These are phyloP conservation scores for Scolopax bukidnonensis DNA, from an alignment of 2,797 vertebrate genomes.

Conservation along the genomic window DNA sequence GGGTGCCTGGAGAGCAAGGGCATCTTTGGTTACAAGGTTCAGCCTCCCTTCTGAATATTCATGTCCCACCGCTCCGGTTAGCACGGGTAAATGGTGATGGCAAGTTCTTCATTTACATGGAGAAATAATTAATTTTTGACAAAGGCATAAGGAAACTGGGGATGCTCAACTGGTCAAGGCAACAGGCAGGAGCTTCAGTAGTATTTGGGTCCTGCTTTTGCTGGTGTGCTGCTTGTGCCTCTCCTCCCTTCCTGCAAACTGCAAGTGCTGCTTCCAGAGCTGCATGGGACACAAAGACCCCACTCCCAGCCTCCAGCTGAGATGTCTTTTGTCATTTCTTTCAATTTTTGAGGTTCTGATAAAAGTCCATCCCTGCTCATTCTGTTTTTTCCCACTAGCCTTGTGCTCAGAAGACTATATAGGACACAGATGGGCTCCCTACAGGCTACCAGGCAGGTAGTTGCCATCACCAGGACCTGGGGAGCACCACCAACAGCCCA, in stretches of 20 bases:
- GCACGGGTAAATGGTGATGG: not conserved
- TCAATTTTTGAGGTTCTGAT: not conserved
- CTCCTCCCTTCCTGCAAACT: not conserved
- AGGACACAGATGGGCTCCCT: accelerated
- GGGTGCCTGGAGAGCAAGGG: not conserved
- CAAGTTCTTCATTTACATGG: not conserved
- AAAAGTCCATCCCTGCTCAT: not conserved
- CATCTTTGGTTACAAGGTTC: not conserved
- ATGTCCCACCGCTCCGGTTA: not conserved
- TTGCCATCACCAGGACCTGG: not conserved
- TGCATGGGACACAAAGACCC: not conserved
- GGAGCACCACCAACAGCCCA: too few species aligned
- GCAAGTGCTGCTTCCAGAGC: not conserved
- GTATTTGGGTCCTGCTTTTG: not conserved
- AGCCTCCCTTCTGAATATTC: not conserved
- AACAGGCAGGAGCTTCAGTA: not conserved
- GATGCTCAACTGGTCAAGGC: not conserved
- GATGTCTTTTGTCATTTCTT: not conserved
- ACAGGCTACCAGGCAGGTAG: accelerated
- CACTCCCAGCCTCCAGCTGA: accelerated
- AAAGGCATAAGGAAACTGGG: accelerated
- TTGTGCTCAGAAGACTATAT: not conserved
- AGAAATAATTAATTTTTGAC: not conserved
- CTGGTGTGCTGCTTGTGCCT: not conserved
- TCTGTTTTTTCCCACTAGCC: not conserved